Evolutionary conservation across 2,888 invertebrate species (phyloP).

Genomic region (Melieria picta): DNA sequence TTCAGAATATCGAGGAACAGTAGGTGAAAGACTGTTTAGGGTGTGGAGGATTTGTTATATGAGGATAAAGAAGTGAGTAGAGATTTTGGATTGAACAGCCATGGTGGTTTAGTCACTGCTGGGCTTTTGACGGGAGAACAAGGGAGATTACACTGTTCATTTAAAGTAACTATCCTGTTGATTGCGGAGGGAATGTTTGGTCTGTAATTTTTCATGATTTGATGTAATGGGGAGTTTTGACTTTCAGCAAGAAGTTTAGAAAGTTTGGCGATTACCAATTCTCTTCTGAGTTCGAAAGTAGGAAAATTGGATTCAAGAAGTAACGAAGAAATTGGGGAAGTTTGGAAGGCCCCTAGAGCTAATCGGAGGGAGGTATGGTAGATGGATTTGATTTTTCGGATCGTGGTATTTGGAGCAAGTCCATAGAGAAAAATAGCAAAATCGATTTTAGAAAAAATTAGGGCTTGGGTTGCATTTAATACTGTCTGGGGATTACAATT

Average conservation of each 20-base stretch:
- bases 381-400: neutral
- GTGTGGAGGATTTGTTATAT: no score
- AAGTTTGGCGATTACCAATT: neutral
- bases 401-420: neutral
- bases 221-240: neutral
- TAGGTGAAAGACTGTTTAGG: no score
- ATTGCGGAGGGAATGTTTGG: no score
- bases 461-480: conserved; percentile 7
- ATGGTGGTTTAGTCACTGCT: no score
- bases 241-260: neutral
- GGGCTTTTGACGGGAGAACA: no score
- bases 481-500: conserved; percentile 18
- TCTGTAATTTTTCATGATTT: no score
- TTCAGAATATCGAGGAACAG: no score
- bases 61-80: no score
- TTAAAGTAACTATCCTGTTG: no score
- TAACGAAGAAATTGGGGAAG: neutral
- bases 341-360: neutral
- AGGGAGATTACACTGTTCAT: no score
- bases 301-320: neutral
- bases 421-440: conserved; percentile 19
- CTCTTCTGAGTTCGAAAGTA: neutral
- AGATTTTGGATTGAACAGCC: no score
- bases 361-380: neutral
- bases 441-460: conserved; percentile 20